Base-by-base conservation (phyloP, 2,113 vertebrate species). In the Proterorhinus semilunaris region DNA sequence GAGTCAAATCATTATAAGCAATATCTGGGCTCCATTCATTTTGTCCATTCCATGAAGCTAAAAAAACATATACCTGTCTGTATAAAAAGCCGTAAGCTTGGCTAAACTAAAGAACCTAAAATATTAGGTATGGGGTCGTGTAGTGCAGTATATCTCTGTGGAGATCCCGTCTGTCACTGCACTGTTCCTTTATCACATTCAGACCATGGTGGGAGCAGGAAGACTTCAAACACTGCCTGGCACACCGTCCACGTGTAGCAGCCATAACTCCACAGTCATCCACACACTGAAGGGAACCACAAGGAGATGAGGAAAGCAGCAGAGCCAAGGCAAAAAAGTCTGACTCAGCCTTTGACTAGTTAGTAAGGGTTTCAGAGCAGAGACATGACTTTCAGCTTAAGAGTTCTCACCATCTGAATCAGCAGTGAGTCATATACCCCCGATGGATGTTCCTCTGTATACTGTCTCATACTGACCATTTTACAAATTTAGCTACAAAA, bases 281-380 rank as follows among this genome's bases (percentile, higher is more conserved):
- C 46, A 47, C 53, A 55, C 53, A 11, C 6, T 12, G 15, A 65
- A 72, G 55, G 0, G 27, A 62, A 62, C 58, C 13, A 17, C 53
- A 62, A 11, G 53, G 17, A 68, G 61, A 65, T 10, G 11, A 65
- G 12, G 46, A 61, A 21, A 21, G 45, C 50, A 21, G 17, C 45
- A 47, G 44, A 2, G 45, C 44, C 58, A 47, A 63, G 10, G 16
- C 21, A 21, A 15, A 70, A 74, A 72, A 52, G 21, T 51, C 67
- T 81, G 81, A 76, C 62, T 80, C 69, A 67, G 75, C 51, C 49
- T 74, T 45, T 8, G 5, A 74, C 27, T 48, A 58, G 62, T 36
- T 48, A 58, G 62, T 36, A 36, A 76, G 11, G 57, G 7, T 10
- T 10, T 13, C 27, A 21, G 49, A 69, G 15, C n/a, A 55, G 52